A percentile compares a stretch with the other conserved stretches of the same genome.
These are phyloP conservation scores for Diplodus sargus DNA, from an alignment of 2,797 vertebrate genomes.

Conservation along the genomic window DNA sequence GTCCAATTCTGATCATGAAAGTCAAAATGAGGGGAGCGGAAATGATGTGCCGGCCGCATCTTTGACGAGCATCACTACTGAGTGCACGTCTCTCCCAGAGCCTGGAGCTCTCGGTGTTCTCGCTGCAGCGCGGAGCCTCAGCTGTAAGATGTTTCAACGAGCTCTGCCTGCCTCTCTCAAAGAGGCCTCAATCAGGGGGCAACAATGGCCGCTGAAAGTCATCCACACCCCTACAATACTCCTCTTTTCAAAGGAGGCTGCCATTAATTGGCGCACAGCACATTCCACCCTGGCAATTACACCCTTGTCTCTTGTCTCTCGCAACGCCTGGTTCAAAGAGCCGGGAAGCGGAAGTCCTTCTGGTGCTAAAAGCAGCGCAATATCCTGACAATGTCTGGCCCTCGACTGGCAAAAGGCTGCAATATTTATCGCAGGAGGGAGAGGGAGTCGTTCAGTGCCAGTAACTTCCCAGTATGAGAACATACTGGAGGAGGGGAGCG, in stretches of 20 bases:
- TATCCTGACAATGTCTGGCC: constrained; percentile 80
- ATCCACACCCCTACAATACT: constrained; percentile 70
- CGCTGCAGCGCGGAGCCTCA: constrained; percentile 35
- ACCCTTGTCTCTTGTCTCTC: constrained; percentile 73
- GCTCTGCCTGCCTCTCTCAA: constrained; percentile 63
- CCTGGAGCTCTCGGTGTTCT: constrained; percentile 58
- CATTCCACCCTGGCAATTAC: constrained; percentile 78
- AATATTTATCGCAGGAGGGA: constrained; percentile 80
- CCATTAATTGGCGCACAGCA: constrained; percentile 72
- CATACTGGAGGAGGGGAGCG: constrained; percentile 42
- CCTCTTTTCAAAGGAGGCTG: constrained; percentile 67
- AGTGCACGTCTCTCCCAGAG: constrained; percentile 11
- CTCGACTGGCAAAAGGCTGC: constrained; percentile 70
- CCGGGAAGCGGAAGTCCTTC: constrained; percentile 71
- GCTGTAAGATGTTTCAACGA: constrained; percentile 62
- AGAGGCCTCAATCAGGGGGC: constrained; percentile 70
- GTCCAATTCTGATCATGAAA: constrained; percentile 56
- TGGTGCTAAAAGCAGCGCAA: constrained; percentile 80
- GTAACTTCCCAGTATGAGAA: constrained; percentile 59
- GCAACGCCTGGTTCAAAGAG: constrained; percentile 67
- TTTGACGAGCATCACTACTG: constrained; percentile 28
- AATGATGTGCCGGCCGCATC: constrained; percentile 35
- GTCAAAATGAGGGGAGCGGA: constrained; percentile 42
- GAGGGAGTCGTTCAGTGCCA: constrained; percentile 62
- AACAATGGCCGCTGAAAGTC: constrained; percentile 73